Percentiles rank a stretch among this genome's conserved stretches.
These are phyloP conservation scores for Chloroceryle inda DNA, from an alignment of 2,797 vertebrate species.

Conservation along the genomic window DNA sequence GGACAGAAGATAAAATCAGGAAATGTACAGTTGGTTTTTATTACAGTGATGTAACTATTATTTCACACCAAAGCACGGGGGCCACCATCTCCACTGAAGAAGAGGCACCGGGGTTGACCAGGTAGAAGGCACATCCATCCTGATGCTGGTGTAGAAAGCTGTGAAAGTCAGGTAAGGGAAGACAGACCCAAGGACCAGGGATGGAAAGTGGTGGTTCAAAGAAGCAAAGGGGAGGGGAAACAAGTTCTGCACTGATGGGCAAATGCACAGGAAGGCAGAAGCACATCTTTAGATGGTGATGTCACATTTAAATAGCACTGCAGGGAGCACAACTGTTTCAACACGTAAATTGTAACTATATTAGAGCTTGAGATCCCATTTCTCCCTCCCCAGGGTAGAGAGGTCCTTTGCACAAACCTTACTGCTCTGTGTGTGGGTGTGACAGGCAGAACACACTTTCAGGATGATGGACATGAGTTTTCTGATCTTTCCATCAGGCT, in stretches of 20 bases:
- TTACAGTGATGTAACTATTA: neutral
- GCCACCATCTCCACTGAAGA: neutral
- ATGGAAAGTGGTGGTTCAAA: neutral
- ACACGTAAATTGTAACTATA: neutral
- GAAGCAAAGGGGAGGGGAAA: neutral
- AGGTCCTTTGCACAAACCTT: neutral
- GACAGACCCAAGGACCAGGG: neutral
- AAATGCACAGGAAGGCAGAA: neutral
- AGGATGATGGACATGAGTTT: neutral
- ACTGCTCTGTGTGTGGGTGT: neutral
- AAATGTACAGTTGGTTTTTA: neutral
- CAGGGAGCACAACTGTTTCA: neutral
- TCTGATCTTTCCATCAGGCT: neutral
- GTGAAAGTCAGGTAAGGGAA: neutral
- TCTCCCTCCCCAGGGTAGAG: neutral
- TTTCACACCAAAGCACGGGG: neutral
- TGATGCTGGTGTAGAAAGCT: rapidly evolving
- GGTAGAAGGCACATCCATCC: neutral
- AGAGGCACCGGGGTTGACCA: rapidly evolving
- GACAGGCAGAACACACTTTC: neutral
- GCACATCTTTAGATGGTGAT: neutral
- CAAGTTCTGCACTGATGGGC: neutral
- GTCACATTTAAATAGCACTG: neutral
- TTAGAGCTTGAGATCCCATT: neutral
- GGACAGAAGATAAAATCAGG: neutral